A percentile compares a stretch with the other conserved stretches of the same genome.
These are phyloP conservation scores for Sitobion miscanthi DNA, from an alignment of 1,140 invertebrate species.

Conservation along the genomic window DNA sequence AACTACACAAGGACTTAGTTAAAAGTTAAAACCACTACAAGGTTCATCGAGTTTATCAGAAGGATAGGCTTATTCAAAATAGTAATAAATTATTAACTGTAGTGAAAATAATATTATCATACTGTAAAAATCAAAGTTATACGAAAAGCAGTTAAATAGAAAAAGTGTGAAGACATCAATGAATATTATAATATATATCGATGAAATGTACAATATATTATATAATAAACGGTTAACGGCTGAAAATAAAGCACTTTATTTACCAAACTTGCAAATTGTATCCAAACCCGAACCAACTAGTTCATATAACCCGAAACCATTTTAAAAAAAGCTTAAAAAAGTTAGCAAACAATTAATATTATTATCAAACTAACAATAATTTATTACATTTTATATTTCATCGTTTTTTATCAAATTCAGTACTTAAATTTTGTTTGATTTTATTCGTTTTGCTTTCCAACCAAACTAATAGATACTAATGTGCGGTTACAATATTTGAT, in stretches of 20 bases:
- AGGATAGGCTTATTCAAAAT: too few species aligned
- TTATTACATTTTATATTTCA: neutral
- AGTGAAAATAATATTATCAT: neutral
- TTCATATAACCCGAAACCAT: neutral
- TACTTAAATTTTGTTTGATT: neutral
- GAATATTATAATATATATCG: neutral
- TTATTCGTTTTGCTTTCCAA: neutral
- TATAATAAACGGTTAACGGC: too few species aligned
- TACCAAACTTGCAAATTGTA: neutral
- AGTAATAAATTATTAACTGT: neutral
- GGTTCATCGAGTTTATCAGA: neutral
- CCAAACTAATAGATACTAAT: neutral
- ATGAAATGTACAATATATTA: neutral
- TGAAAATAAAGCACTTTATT: neutral
- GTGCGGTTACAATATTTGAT: too few species aligned
- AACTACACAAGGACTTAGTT: neutral
- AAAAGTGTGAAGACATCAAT: neutral
- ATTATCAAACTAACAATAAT: neutral
- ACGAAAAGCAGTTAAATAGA: neutral
- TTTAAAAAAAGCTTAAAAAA: neutral
- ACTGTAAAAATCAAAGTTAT: neutral
- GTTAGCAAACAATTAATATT: too few species aligned
- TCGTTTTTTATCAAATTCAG: neutral
- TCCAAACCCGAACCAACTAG: neutral
- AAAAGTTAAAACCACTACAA: neutral